Evolutionary conservation across 2,113 vertebrate genomes (phyloP), one percentile per base, ranked within the genome.

Genomic region (Meriones unguiculatus): DNA sequence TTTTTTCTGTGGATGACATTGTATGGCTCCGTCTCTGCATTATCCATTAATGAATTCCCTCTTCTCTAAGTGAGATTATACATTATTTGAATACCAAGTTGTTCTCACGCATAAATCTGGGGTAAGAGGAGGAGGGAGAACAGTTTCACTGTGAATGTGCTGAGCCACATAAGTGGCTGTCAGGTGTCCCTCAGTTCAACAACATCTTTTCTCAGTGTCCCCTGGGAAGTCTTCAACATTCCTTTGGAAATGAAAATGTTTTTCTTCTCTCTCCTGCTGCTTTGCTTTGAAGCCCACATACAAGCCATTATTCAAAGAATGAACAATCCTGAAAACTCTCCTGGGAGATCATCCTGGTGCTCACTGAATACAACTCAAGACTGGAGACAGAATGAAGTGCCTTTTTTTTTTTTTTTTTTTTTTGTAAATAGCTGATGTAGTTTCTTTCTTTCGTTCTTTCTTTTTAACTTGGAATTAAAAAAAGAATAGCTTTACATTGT

Each of bases 281-380:
- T 96, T 93, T 91, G 97, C 94, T 97, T 95, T 97, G 97, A 97
- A 96, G 81, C 92, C 77, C 64, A 91, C 70, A 94, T 97, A 85
- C 75, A 96, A 97, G 93, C 38, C 84, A 97, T 96, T 98, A 96
- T 97, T 97, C 95, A 97, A 96, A 97, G 95, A 96, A 95, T 96
- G 95, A 97, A 93, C 97, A 97, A 95, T 97, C 90, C 73, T 95
- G 73, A 89, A 94, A 70, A 93, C 89, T 91, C 98, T 95, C 91
- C 25, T 38, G 96, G 94, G 97, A 97, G 64, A 64, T 81, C 77
- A 59, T 87, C 92, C 46, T 78, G 94, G 89, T 88, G 80, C 75
- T 73, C 72, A 77, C 75, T 78, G 95, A 96, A 96, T 95, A 62
- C 78, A 97, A 92, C 69, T 54, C 17, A 20, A 97, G 73, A 38